These are phyloP conservation scores for Melanaphis sacchari DNA, from an alignment of 1,140 invertebrate species.

Conservation along the genomic window DNA sequence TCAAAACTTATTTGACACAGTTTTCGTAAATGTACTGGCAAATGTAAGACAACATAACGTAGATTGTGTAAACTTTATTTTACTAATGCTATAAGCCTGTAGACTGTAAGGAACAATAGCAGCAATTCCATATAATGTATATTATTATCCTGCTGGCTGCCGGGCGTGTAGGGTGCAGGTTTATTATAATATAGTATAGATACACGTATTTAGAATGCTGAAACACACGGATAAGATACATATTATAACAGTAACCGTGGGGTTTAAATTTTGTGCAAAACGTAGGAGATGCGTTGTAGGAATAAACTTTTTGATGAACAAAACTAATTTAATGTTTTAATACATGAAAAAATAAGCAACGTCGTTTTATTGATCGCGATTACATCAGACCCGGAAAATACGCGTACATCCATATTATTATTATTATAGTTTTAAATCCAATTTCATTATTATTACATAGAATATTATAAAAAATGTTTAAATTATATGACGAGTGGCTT, in stretches of 20 bases:
- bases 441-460: neutral
- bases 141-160: neutral
- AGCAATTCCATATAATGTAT: neutral
- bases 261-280: neutral
- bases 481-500: neutral
- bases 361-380: neutral
- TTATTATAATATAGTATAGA: neutral
- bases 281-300: neutral
- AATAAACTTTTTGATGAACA: constrained; percentile 7
- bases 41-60: neutral
- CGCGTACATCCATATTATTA: neutral
- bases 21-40: neutral
- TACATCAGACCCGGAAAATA: neutral
- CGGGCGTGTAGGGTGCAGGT: neutral
- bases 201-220: neutral
- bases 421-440: neutral
- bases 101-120: neutral
- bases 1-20: neutral
- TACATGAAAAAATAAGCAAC: neutral
- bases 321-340: neutral
- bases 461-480: neutral
- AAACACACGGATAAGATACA: neutral
- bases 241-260: neutral
- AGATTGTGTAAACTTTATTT: neutral
- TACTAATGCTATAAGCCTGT: neutral